phyloP scores from a whole-genome alignment of 2,113 vertebrate genomes.

The Alouatta palliata region DNA sequence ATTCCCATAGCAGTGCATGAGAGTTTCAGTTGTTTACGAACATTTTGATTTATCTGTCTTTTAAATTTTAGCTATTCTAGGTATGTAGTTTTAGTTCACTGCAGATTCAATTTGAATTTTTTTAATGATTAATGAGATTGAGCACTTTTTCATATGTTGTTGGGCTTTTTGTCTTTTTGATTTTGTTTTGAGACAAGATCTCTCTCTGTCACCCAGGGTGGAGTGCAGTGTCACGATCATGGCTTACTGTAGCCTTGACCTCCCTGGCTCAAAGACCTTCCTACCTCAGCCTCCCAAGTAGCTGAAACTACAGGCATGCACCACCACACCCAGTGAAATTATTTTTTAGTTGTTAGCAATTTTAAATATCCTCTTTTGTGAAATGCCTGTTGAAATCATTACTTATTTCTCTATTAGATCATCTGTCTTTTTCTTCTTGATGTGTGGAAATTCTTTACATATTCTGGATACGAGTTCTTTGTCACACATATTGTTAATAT shows the following conservation, averaged over 20 bases:
- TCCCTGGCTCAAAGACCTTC: too few relatives aligned
- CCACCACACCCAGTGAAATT: too few relatives aligned
- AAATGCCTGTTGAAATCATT: background rate
- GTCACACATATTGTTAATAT: background rate
- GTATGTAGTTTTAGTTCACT: background rate
- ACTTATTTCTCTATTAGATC: background rate
- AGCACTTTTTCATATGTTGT: background rate
- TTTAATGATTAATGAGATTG: background rate
- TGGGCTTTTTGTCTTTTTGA: background rate
- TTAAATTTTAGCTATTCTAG: background rate
- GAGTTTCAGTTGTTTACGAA: background rate
- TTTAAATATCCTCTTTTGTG: background rate
- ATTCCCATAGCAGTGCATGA: background rate
- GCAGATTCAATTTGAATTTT: conserved; percentile 14
- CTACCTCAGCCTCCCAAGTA: too few relatives aligned
- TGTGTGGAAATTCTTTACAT: background rate
- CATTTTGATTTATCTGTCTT: background rate
- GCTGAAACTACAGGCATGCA: too few relatives aligned
- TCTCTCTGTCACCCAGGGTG: too few relatives aligned
- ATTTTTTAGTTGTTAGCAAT: too few relatives aligned
- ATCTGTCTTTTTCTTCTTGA: background rate
- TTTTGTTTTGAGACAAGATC: too few relatives aligned
- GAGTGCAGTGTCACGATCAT: too few relatives aligned
- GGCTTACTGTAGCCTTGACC: too few relatives aligned
- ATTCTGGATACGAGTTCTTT: background rate